Evolutionary conservation across 2,888 invertebrate genomes (phyloP), one percentile per base, ranked within the genome.

Genomic region (Cetonia aurata): DNA sequence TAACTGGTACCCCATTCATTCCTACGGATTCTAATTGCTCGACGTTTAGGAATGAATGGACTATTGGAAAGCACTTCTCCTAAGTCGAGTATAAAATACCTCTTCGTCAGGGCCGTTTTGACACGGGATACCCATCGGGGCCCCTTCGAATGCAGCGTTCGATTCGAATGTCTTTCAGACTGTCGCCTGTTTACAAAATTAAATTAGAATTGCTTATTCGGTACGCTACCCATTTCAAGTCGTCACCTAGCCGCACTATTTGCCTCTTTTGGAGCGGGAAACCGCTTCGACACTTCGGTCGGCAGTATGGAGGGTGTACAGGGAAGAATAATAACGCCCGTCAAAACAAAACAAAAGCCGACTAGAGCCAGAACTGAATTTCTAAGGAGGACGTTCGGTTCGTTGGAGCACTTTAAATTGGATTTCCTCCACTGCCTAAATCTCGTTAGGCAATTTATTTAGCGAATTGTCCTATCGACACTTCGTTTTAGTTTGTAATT

Each of bases 141-240:
- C 17, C 62, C 9, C 50, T 31, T 8, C 19, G 42, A 15, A 17
- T n/a, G 10, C 42, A 48, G 37, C 19, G 48, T 57, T 68, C 67
- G 48, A 68, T 68, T 57, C 67, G 67, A 68, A 68, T 37, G 62
- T 37, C 62, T 62, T 65, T 57, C 57, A 44, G 57, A 12, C 57
- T 68, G 67, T 68, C 67, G 67, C 50, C 66, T 57, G 57, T 68
- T 68, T 68, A 68, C 67, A 41, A 68, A 68, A 68, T 68, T 68
- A 68, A 68, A 68, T 68, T 68, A 68, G 67, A 68, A 68, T 68
- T 68, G 67, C 67, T 68, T 68, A 68, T 68, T 68, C 57, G 67
- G 48, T 31, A 65, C 62, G 48, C 50, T 65, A 65, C 37, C 48
- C 62, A 50, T 19, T 65, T 50, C 50, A 65, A 17, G 50, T 50